Base-by-base conservation (phyloP, 1,140 invertebrate species). In the Habropoda laboriosa region DNA sequence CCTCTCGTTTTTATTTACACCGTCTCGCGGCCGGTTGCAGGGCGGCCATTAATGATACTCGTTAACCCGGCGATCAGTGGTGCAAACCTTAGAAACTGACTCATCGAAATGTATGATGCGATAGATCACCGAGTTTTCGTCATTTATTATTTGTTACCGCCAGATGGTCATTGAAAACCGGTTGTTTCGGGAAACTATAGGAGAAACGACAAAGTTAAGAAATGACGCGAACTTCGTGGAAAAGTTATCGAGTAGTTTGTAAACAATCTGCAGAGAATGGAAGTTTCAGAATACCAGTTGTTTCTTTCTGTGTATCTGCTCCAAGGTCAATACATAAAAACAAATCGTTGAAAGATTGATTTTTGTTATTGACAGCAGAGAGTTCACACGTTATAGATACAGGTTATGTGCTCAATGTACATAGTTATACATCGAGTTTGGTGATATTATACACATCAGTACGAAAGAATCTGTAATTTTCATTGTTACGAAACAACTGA, bases 341-440 rank as follows among this genome's bases (percentile, higher is more conserved):
- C 71, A 73, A 40, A 53, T 58, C 51, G 40, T 72, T 82, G 21
- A 84, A 73, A 63, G 18, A 79, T 79, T 55, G 38, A 79, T 63
- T 27, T 38, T 40, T 40, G 38, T 16, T 64, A 70, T n/a, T 58
- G 51, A 49, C 45, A 47, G 55, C n/a, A 21, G n/a, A 74, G 24
- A 24, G 66, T 63, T 71, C 13, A 67, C 68, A 30, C 40, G 13
- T 76, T 57, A 35, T 68, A 57, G 27, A 35, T 49, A 27, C n/a
- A 6, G 6, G 24, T 16, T 32, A 30, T 27, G 13, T 21, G n/a
- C 42, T 70, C 47, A 21, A 38, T 16, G 5, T 49, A 21, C 47
- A 49, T 49, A 12, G 47, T 16, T 42, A 6, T 42, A n/a, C n/a
- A n/a, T n/a, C n/a, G n/a, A n/a, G n/a, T n/a, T n/a, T n/a, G n/a